Evolutionary conservation across 2,113 vertebrate genomes (phyloP).

Genomic region (Antechinus stuartii): DNA sequence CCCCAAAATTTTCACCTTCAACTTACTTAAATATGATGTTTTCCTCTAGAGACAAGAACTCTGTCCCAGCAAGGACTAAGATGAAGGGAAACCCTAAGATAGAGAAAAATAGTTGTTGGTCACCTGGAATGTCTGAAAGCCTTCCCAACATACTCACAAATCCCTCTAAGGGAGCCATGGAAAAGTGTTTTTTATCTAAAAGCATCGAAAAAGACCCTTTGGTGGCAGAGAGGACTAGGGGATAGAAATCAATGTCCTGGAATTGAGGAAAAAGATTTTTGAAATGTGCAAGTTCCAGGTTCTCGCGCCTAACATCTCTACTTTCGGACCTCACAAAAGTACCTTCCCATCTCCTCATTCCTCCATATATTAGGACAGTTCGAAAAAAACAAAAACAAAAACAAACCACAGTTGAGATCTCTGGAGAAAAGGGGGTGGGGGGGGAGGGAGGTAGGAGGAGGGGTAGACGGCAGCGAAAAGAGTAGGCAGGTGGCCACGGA

Average conservation of each 20-base stretch:
- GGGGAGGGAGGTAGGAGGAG: too few relatives aligned
- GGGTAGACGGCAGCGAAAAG: neutral
- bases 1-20: neutral
- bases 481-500: slow-evolving; percentile 36
- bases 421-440: neutral
- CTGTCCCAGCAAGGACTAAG: neutral
- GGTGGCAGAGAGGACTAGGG: neutral
- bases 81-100: neutral
- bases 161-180: neutral
- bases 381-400: slow-evolving; percentile 10
- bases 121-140: neutral
- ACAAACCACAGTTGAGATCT: neutral
- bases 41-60: neutral
- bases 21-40: neutral
- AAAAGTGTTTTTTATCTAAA: neutral
- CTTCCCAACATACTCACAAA: neutral
- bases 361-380: neutral
- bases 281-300: neutral
- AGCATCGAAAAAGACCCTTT: neutral
- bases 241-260: neutral
- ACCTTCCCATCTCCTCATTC: neutral
- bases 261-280: neutral
- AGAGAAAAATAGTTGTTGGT: neutral
- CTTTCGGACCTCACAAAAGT: neutral
- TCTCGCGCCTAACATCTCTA: neutral